Evolutionary conservation across 2,797 vertebrate species (phyloP).

Genomic region (Falco berigora): DNA sequence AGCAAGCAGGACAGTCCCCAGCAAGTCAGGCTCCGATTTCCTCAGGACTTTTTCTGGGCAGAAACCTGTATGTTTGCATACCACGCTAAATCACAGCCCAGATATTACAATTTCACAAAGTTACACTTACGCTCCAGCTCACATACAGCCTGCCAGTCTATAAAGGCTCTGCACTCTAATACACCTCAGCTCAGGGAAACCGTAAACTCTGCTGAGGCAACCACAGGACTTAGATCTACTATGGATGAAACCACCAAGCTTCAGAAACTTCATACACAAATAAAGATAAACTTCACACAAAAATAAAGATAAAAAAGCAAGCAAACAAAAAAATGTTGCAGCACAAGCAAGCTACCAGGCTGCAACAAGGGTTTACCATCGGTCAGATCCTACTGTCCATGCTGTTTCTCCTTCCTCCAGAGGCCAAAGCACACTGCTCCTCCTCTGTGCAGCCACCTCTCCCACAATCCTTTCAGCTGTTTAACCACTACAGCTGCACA

Average conservation of each 20-base stretch:
- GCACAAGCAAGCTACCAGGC: too few relatives aligned
- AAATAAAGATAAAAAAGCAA: not conserved
- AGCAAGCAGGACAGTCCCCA: not conserved
- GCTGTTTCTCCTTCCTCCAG: too few relatives aligned
- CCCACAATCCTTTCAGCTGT: too few relatives aligned
- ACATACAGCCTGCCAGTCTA: not conserved
- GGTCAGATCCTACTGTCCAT: too few relatives aligned
- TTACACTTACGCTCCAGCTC: not conserved
- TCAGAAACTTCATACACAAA: not conserved
- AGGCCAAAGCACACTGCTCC: too few relatives aligned
- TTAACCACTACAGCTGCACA: too few relatives aligned
- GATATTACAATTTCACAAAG: not conserved
- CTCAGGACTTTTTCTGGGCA: not conserved
- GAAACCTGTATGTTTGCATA: not conserved
- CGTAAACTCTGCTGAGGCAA: not conserved
- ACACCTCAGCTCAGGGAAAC: not conserved
- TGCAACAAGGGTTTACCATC: too few relatives aligned
- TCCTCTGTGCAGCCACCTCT: too few relatives aligned
- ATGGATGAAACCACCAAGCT: not conserved
- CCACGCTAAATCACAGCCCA: not conserved
- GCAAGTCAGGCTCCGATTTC: not conserved
- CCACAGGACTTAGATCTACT: not conserved
- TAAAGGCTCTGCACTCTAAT: not conserved
- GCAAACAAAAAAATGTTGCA: not conserved
- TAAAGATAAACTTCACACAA: not conserved